Percentiles rank a stretch among this genome's conserved stretches.
Evolutionary conservation across 2,888 invertebrate species (phyloP).

Genomic region (Bhutanitis thaidina): DNA sequence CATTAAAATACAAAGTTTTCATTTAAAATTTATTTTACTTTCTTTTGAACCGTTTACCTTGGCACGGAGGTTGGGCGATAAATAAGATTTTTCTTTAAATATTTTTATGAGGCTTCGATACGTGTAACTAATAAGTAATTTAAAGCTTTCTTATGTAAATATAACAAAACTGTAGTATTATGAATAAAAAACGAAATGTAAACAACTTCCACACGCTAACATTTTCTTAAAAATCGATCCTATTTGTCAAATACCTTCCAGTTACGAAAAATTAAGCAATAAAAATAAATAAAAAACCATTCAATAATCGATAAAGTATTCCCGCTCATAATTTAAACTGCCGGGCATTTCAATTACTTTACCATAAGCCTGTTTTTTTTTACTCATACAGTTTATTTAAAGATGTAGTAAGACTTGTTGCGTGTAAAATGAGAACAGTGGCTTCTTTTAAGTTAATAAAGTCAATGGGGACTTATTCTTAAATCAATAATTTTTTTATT

Average conservation of each 20-base stretch:
- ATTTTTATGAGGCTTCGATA: too few relatives aligned
- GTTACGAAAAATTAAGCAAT: background rate
- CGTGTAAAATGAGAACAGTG: background rate
- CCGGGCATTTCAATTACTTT: slow-evolving; percentile 11
- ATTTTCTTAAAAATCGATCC: background rate
- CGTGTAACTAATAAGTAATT: too few relatives aligned
- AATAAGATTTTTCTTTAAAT: too few relatives aligned
- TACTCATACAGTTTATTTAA: slow-evolving; percentile 6
- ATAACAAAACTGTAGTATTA: background rate
- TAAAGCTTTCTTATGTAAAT: too few relatives aligned
- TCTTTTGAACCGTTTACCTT: too few relatives aligned
- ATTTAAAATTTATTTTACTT: too few relatives aligned
- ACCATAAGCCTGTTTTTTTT: slow-evolving; percentile 4
- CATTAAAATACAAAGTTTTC: too few relatives aligned
- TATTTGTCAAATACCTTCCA: slow-evolving; percentile 11
- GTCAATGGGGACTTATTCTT: too few relatives aligned
- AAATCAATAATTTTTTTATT: too few relatives aligned
- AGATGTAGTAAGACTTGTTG: slow-evolving; percentile 3
- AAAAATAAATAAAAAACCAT: slow-evolving; percentile 6
- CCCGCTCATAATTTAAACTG: slow-evolving; percentile 6
- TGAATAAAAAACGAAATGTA: background rate
- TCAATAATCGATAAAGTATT: slow-evolving; percentile 5
- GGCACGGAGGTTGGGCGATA: too few relatives aligned
- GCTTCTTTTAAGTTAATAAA: too few relatives aligned
- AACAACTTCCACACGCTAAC: background rate